Evolutionary conservation across 2,888 invertebrate genomes (phyloP).

Genomic region (Polymixis flavicincta): DNA sequence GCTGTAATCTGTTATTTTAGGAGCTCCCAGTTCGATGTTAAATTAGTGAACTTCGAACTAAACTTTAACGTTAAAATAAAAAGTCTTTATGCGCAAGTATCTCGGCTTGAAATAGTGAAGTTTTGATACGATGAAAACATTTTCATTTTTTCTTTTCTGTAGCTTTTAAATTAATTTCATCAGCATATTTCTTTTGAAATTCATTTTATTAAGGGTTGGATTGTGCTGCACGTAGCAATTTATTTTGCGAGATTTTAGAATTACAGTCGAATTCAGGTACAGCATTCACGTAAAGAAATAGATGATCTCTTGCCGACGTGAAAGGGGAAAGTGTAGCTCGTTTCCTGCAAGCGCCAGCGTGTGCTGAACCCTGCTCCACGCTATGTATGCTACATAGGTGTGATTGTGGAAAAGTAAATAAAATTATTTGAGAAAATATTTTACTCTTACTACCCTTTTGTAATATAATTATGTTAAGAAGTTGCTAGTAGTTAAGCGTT

Average conservation of each 20-base stretch:
- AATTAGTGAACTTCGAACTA: constrained; percentile 70
- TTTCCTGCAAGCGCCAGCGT: constrained; percentile 66
- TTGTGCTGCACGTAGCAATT: constrained; percentile 61
- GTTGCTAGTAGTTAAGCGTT: neutral
- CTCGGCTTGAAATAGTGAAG: constrained; percentile 68
- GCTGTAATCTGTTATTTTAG: constrained; percentile 70
- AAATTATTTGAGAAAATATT: constrained; percentile 14
- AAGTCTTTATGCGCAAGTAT: constrained; percentile 67
- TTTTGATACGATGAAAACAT: constrained; percentile 71
- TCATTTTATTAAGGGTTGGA: constrained; percentile 63
- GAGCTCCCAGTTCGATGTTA: constrained; percentile 65
- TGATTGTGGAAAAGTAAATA: constrained; percentile 27
- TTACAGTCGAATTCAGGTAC: constrained; percentile 59
- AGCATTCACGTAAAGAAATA: constrained; percentile 67
- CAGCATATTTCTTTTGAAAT: constrained; percentile 66
- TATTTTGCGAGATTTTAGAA: constrained; percentile 50
- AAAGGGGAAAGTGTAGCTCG: constrained; percentile 67
- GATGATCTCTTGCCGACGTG: constrained; percentile 64
- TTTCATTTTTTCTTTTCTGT: constrained; percentile 69
- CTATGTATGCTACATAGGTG: neutral
- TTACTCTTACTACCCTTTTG: neutral
- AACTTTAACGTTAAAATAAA: constrained; percentile 69
- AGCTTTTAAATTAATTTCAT: constrained; percentile 70
- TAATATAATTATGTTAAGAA: constrained; percentile 8
- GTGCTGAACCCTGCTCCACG: constrained; percentile 28